These are phyloP conservation scores for Bursaphelenchus mucronatus DNA, from an alignment of 1,140 invertebrate species.

Conservation along the genomic window DNA sequence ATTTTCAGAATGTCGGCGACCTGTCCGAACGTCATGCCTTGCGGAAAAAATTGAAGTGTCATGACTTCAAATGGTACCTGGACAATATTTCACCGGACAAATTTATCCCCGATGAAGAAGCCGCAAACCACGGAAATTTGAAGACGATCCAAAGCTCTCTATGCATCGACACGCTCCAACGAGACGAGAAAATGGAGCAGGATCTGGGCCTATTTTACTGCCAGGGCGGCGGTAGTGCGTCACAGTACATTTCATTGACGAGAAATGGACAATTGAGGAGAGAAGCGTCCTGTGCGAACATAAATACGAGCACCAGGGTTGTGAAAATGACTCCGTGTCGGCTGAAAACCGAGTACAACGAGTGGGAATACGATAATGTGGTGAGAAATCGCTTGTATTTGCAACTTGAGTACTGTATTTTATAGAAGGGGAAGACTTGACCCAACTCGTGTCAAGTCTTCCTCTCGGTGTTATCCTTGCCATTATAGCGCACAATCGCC, in stretches of 20 bases:
- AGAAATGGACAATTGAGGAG: slow-evolving; percentile 48
- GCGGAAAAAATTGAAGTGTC: slow-evolving; percentile 78
- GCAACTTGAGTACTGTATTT: neutral
- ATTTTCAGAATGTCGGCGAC: slow-evolving; percentile 70
- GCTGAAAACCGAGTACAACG: slow-evolving; percentile 36
- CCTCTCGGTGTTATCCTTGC: no score
- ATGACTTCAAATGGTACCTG: slow-evolving; percentile 94
- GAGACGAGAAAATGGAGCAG: slow-evolving; percentile 51
- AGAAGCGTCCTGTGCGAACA: slow-evolving; percentile 48
- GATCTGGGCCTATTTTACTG: slow-evolving; percentile 50
- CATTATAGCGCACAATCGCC: no score
- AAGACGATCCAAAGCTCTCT: slow-evolving; percentile 58
- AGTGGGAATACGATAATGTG: slow-evolving; percentile 28
- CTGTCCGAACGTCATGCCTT: slow-evolving; percentile 72
- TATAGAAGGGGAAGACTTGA: neutral
- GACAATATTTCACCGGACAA: slow-evolving; percentile 86
- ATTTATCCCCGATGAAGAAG: slow-evolving; percentile 78
- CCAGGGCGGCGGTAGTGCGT: slow-evolving; percentile 52
- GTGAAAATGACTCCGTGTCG: slow-evolving; percentile 15
- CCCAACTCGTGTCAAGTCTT: no score
- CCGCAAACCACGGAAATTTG: slow-evolving; percentile 71
- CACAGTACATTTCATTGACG: slow-evolving; percentile 55
- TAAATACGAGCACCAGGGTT: slow-evolving; percentile 19
- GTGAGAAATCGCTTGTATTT: slow-evolving; percentile 21
- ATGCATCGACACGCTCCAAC: slow-evolving; percentile 58